phyloP scores from a whole-genome alignment of 2,797 vertebrate species.

The Odontamblyopus rebecca region DNA sequence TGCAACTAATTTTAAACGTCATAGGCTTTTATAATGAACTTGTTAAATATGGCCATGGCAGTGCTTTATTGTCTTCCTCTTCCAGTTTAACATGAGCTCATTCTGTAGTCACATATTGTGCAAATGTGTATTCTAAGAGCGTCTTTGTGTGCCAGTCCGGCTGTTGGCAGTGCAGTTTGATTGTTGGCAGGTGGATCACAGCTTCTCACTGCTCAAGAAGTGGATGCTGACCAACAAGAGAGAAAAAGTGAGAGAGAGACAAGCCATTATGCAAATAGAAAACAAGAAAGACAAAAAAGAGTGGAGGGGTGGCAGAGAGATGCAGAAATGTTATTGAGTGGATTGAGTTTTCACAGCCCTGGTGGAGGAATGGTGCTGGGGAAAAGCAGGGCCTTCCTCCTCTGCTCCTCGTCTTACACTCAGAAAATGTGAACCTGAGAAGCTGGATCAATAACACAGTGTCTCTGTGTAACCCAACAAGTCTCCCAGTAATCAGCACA shows the following conservation, averaged over 20 bases:
- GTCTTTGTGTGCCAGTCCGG: slow-evolving; percentile 65
- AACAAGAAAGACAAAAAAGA: slow-evolving; percentile 31
- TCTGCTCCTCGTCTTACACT: slow-evolving; percentile 43
- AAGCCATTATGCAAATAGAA: slow-evolving; percentile 11
- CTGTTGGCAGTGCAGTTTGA: slow-evolving; percentile 68
- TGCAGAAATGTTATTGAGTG: slow-evolving; percentile 25
- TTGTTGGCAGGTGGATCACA: slow-evolving; percentile 78
- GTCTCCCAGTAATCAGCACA: slow-evolving; percentile 52
- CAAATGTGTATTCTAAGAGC: slow-evolving; percentile 50
- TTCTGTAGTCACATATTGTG: slow-evolving; percentile 52
- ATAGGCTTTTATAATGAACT: slow-evolving; percentile 3
- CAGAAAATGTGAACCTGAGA: slow-evolving; percentile 55
- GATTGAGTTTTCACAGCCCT: slow-evolving; percentile 11
- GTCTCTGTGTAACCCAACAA: slow-evolving; percentile 56
- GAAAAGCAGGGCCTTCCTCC: slow-evolving; percentile 18
- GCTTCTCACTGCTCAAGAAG: slow-evolving; percentile 64
- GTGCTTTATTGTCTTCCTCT: slow-evolving; percentile 13
- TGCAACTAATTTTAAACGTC: slow-evolving; percentile 1
- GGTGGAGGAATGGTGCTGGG: slow-evolving; percentile 27
- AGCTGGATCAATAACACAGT: slow-evolving; percentile 62
- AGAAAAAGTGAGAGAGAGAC: slow-evolving; percentile 11
- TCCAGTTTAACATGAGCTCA: slow-evolving; percentile 38
- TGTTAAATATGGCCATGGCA: slow-evolving; percentile 25
- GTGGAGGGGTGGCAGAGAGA: slow-evolving; percentile 16
- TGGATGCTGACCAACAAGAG: slow-evolving; percentile 49